A percentile compares a stretch with the other conserved stretches of the same genome.
phyloP scores from a whole-genome alignment of 2,797 vertebrate species.

The Uromys caudimaculatus region DNA sequence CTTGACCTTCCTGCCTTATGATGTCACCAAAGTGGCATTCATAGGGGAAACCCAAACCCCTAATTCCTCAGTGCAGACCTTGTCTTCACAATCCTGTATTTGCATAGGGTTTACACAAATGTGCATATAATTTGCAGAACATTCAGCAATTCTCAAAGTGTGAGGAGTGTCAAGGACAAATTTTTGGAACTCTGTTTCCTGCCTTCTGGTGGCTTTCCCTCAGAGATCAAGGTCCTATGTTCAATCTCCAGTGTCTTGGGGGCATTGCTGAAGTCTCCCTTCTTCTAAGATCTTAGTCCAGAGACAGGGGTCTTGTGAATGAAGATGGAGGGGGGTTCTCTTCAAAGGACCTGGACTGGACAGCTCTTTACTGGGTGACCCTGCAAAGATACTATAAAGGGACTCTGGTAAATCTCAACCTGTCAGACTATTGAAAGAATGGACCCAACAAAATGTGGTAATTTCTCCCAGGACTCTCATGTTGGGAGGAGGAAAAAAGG shows the following conservation, averaged over 20 bases:
- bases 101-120: not conserved
- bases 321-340: not conserved
- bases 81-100: too few relatives aligned
- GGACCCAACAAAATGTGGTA: not conserved
- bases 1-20: not conserved
- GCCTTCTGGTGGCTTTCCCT: not conserved
- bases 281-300: not conserved
- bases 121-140: not conserved
- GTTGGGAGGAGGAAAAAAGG: not conserved
- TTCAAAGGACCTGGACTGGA: not conserved
- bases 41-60: not conserved
- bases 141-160: not conserved
- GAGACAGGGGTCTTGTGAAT: not conserved
- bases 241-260: not conserved
- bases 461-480: not conserved
- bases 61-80: not conserved
- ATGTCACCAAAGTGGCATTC: not conserved
- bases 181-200: not conserved
- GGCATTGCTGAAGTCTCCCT: not conserved
- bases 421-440: not conserved
- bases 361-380: not conserved
- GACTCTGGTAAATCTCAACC: not conserved
- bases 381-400: not conserved
- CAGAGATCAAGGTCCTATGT: not conserved
- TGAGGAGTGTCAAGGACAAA: not conserved